Base-by-base conservation (phyloP, 92 coral and sea anemone species). In the Porites cylindrica region DNA sequence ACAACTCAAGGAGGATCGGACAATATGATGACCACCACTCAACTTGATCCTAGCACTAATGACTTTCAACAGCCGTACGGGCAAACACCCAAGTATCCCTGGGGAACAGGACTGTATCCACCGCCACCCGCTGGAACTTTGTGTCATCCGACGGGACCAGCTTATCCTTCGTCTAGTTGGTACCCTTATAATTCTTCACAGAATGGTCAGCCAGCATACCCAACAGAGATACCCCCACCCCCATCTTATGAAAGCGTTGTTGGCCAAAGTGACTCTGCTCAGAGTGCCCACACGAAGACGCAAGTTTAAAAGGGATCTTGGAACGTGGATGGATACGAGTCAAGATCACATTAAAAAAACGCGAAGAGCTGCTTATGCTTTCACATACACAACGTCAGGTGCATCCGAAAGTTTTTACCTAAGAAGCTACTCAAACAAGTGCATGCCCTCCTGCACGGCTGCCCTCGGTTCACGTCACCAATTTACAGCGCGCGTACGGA, bases 201-300 rank as follows among this genome's bases (percentile, higher is more conserved):
- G 32, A 60, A 63, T 61, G 85, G 75, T 79, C 76, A 71, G 13
- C 14, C 60, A 13, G 83, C 83, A 18, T 73, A 72, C 56, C 77
- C 90, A 47, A 20, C 84, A 70, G 80, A 80, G 7, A 21, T 86
- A 70, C 89, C 90, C 1, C 90, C 90, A 14, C 90, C 90, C 20
- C 90, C 90, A 71, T 87, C 90, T 0, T 79, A 87, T 66, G 63
- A 87, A 51, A 82, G 84, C 20, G 81, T 75, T 23, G 78, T 76
- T 54, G 85, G 83, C 2, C 85, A 81, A 54, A 69, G 68, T 16
- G 1, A 7, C 6, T 0, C 54, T 21, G 9, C 84, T 47, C 85
- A 76, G 29, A 81, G 67, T 56, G 77, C 77, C 10, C 85, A 38
- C 47, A 38, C 47, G 47, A 4, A 38, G 47, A 38, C 47, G 47